Percentiles rank a stretch among this genome's conserved stretches.
Conservation (phyloP, 2,888 invertebrate species). For the Mantis religiosa region DNA sequence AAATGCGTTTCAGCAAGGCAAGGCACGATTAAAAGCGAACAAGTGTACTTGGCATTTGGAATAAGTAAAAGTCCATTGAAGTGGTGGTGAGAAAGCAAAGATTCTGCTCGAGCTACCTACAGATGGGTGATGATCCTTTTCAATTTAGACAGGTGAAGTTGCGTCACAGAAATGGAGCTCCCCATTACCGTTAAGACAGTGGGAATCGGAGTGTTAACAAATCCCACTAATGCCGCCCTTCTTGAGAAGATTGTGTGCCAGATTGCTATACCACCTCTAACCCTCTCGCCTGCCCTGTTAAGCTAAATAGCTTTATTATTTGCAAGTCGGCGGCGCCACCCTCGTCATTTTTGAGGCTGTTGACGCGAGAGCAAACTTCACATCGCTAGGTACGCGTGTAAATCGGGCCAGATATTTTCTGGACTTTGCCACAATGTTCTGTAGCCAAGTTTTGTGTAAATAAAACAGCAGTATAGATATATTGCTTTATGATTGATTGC, state of each 20-base stretch:
- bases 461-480: too few relatives aligned
- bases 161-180: not conserved
- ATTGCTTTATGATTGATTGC: too few relatives aligned
- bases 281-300: not conserved
- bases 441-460: too few relatives aligned
- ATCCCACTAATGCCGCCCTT: not conserved
- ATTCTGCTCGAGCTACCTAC: not conserved
- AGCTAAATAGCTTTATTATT: not conserved
- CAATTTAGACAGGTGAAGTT: not conserved
- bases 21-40: not conserved
- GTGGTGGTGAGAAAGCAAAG: not conserved
- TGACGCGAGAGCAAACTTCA: not conserved
- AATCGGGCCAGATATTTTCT: not conserved
- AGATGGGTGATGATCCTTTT: not conserved
- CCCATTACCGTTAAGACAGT: not conserved
- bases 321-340: not conserved
- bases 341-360: not conserved
- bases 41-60: not conserved
- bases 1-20: too few relatives aligned
- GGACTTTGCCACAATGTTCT: not conserved
- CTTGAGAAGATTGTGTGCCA: not conserved
- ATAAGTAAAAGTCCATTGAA: not conserved
- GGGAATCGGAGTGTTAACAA: not conserved
- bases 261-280: not conserved
- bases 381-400: not conserved